These are phyloP conservation scores for Cheilosia vulpina DNA, from an alignment of 2,888 invertebrate genomes.

Conservation along the genomic window DNA sequence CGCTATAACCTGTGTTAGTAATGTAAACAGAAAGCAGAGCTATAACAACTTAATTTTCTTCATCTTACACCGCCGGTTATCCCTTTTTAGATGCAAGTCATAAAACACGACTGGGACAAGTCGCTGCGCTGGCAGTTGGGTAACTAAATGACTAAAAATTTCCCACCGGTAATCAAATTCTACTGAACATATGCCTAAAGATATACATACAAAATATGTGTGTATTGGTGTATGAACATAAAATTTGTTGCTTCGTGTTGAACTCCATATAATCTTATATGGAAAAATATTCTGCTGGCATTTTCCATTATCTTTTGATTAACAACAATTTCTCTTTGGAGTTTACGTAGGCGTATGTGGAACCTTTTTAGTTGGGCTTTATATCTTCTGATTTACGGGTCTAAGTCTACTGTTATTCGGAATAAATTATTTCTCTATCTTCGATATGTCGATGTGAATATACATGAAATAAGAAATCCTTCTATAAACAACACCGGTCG, in stretches of 20 bases:
- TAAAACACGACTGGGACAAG: conserved; percentile 2
- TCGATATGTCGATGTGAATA: no score
- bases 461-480: no score
- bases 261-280: conserved; percentile 6
- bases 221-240: background rate
- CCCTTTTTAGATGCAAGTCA: background rate
- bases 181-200: background rate
- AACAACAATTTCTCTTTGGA: conserved; percentile 4
- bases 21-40: background rate
- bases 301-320: conserved; percentile 23
- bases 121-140: background rate
- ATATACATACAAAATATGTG: background rate
- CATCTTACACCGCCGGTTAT: background rate
- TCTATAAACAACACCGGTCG: no score
- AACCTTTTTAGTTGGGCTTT: background rate
- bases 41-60: background rate
- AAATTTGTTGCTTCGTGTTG: conserved; percentile 16
- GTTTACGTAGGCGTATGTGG: conserved; percentile 25
- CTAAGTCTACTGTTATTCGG: no score
- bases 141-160: background rate
- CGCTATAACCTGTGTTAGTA: background rate
- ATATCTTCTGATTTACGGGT: background rate
- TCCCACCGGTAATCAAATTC: no score
- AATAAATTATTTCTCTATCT: no score
- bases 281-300: conserved; percentile 7